Evolutionary conservation across 2,888 invertebrate genomes (phyloP), one percentile per base, ranked within the genome.

Genomic region (Megalurothrips usitatus): DNA sequence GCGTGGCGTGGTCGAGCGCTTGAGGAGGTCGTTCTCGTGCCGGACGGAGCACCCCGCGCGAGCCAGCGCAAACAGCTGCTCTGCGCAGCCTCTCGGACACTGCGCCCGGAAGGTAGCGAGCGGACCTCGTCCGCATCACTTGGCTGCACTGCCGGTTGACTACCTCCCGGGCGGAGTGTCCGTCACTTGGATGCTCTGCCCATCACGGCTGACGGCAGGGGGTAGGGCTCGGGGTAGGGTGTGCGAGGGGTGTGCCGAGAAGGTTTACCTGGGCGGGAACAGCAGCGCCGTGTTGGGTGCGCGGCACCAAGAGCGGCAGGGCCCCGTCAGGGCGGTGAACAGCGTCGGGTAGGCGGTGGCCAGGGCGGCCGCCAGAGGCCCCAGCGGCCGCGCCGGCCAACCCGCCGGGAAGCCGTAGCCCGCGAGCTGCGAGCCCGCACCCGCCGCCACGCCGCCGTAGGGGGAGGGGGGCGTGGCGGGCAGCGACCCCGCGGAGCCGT

Each of bases 361-460:
- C 68, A 75, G 68, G 23, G 68, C 68, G 23, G 68, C 68, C 23
- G 68, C 68, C 68, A 75, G 23, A 26, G 68, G 68, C 23, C 68
- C 68, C 23, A 75, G 68, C 6, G 68, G 68, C 26, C 68, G n/a
- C 26, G 68, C 68, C 26, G 68, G 68, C 68, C 68, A 75, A 11
- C 68, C 68, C 23, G 68, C 23, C 23, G 68, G 68, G 68, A 75
- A 75, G 68, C 68, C 68, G 68, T 75, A 75, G 68, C 68, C 68
- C 8, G 23, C 12, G 68, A 75, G 11, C 23, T 12, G 23, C 11
- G 12, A n/a, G 26, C 23, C 68, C 0, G 9, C 68, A 1, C 23
- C 68, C 23, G 6, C 68, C 68, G 68, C 26, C 8, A 6, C 68
- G 23, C 23, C 68, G 68, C 6, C 68, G 23, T 12, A 8, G 12